A percentile compares a stretch with the other conserved stretches of the same genome.
Evolutionary conservation across 2,797 vertebrate species (phyloP).

Genomic region (Enteromius afrohamiltoni): DNA sequence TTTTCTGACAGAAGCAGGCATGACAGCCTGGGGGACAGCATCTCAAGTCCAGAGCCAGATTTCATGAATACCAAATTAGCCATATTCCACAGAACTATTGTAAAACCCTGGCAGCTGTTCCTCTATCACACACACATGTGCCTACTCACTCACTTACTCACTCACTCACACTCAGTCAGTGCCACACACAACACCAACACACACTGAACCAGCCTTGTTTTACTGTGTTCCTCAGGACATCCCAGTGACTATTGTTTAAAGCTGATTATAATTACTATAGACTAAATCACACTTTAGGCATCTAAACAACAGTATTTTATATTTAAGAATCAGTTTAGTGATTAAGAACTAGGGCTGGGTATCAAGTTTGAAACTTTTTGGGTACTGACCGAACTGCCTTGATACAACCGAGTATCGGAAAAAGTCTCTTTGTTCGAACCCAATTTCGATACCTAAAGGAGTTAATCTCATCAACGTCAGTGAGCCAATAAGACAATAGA

Average conservation of each 20-base stretch:
- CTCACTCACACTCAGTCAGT: not conserved
- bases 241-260: not conserved
- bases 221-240: not conserved
- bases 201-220: not conserved
- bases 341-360: not conserved
- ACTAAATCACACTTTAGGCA: not conserved
- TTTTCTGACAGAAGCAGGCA: conserved; percentile 65
- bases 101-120: conserved; percentile 40
- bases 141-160: conserved; percentile 1
- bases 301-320: not conserved
- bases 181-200: not conserved
- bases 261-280: not conserved
- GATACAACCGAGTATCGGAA: too few species aligned
- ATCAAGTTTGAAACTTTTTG: too few species aligned
- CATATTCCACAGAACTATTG: conserved; percentile 31
- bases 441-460: too few species aligned
- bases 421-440: too few species aligned
- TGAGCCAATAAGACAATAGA: too few species aligned
- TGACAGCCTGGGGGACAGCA: conserved; percentile 61
- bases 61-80: conserved; percentile 61
- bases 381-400: too few species aligned
- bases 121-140: conserved; percentile 31
- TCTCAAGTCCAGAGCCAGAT: conserved; percentile 47
- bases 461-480: too few species aligned
- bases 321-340: not conserved